Percentiles rank a stretch among this genome's conserved stretches.
Evolutionary conservation across 2,888 invertebrate genomes (phyloP).

Genomic region (Leptopilina drosophilae): DNA sequence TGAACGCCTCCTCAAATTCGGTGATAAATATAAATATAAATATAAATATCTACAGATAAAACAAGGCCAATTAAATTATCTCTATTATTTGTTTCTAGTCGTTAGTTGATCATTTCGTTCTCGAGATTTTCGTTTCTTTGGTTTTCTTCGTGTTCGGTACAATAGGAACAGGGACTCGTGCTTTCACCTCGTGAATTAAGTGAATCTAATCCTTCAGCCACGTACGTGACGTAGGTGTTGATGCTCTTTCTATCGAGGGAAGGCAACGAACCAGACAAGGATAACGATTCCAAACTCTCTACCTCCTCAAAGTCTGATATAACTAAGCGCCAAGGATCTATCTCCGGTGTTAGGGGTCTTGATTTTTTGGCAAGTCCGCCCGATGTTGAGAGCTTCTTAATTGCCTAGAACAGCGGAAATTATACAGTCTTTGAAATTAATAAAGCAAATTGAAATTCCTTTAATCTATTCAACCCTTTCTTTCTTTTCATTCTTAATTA

Average conservation of each 20-base stretch:
- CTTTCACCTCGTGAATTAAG: conserved; percentile 60
- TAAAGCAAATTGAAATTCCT: neutral
- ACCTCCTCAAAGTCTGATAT: conserved; percentile 62
- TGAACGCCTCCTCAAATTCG: no score
- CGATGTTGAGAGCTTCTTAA: conserved; percentile 71
- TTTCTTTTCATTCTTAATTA: neutral
- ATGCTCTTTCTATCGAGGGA: conserved; percentile 71
- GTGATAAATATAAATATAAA: no score
- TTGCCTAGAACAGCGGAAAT: conserved; percentile 62
- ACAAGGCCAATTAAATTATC: neutral
- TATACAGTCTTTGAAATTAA: conserved; percentile 1
- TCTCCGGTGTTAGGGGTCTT: conserved; percentile 48
- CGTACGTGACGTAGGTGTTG: conserved; percentile 73
- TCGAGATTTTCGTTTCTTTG: conserved; percentile 74
- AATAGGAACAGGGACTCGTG: conserved; percentile 68
- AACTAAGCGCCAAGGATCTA: conserved; percentile 48
- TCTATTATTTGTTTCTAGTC: conserved; percentile 28
- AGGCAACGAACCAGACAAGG: conserved; percentile 68
- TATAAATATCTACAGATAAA: no score
- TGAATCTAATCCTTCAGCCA: conserved; percentile 60
- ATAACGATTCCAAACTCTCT: conserved; percentile 59
- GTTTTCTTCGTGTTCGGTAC: conserved; percentile 73
- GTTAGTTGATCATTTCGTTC: conserved; percentile 74
- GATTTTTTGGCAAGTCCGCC: conserved; percentile 66
- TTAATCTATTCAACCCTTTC: neutral